These are phyloP conservation scores for Mycetomoellerius zeteki DNA, from an alignment of 1,140 invertebrate species.

Conservation along the genomic window DNA sequence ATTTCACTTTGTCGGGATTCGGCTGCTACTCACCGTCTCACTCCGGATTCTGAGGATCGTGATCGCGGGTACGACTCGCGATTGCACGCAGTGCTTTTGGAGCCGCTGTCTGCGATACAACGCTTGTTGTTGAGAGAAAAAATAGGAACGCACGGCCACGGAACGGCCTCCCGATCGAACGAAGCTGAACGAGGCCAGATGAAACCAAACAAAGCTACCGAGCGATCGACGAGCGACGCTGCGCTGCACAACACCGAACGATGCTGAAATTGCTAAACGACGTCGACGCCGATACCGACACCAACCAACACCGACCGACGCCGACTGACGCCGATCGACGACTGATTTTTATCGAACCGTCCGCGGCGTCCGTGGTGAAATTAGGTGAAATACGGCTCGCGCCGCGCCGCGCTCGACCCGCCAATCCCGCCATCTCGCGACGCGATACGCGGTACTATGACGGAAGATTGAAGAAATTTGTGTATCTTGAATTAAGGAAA, in stretches of 20 bases:
- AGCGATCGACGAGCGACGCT: too few relatives aligned
- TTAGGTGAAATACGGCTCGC: slow-evolving; percentile 71
- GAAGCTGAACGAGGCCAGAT: background rate
- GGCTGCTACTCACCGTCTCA: slow-evolving; percentile 23
- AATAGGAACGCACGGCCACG: background rate
- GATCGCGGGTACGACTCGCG: background rate
- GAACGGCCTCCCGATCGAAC: background rate
- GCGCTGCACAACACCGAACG: too few relatives aligned
- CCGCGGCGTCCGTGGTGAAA: too few relatives aligned
- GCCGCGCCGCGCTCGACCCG: slow-evolving; percentile 18
- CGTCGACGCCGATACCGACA: too few relatives aligned
- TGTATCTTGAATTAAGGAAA: too few relatives aligned
- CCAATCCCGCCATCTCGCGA: slow-evolving; percentile 71
- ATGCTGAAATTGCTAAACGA: too few relatives aligned
- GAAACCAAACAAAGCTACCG: too few relatives aligned
- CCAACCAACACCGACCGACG: too few relatives aligned
- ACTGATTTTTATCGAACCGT: slow-evolving; percentile 82
- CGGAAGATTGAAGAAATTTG: too few relatives aligned
- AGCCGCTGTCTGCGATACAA: background rate
- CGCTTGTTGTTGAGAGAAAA: background rate
- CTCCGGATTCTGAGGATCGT: background rate
- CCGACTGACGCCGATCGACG: background rate
- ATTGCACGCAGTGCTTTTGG: too few relatives aligned
- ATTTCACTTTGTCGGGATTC: background rate
- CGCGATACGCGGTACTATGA: background rate